Percentiles rank a stretch among this genome's conserved stretches.
phyloP scores from a whole-genome alignment of 2,113 vertebrate genomes.

The Cyrtonyx montezumae region DNA sequence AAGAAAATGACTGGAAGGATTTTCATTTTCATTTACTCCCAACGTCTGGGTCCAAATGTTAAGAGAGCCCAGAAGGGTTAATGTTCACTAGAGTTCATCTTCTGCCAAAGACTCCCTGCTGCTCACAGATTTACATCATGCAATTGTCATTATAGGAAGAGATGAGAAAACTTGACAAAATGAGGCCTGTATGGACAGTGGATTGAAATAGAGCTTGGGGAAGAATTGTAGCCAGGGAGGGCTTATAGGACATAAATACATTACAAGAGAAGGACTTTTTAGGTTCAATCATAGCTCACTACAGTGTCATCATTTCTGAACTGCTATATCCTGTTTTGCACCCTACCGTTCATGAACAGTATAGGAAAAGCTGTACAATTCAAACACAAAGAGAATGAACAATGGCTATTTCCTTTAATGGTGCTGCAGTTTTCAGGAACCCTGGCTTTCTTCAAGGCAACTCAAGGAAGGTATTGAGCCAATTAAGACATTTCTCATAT shows the following conservation, averaged over 20 bases:
- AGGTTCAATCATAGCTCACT: constrained; percentile 19
- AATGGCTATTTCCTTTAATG: constrained; percentile 31
- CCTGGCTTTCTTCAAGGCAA: constrained; percentile 38
- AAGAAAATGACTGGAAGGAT: constrained; percentile 10
- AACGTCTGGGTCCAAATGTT: background rate
- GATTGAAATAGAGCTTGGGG: constrained; percentile 23
- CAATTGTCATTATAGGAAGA: constrained; percentile 12
- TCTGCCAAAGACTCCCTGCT: background rate
- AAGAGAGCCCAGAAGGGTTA: constrained; percentile 45
- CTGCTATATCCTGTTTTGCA: constrained; percentile 1
- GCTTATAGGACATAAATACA: constrained; percentile 38
- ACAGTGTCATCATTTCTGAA: background rate
- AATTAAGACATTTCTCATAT: constrained; percentile 66
- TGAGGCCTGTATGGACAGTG: background rate
- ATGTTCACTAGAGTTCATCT: constrained; percentile 19
- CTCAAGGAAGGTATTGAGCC: constrained; percentile 38
- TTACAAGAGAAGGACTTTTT: constrained; percentile 10
- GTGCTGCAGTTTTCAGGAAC: constrained; percentile 28
- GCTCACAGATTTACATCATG: constrained; percentile 26
- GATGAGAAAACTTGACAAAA: constrained; percentile 51
- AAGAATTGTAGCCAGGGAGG: constrained; percentile 12
- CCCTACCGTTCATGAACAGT: background rate
- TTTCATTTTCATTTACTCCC: constrained; percentile 32
- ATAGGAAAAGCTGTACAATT: background rate
- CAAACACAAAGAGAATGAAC: constrained; percentile 18